Evolutionary conservation across 2,797 vertebrate species (phyloP).

Genomic region (Typhlichthys eigenmanni): DNA sequence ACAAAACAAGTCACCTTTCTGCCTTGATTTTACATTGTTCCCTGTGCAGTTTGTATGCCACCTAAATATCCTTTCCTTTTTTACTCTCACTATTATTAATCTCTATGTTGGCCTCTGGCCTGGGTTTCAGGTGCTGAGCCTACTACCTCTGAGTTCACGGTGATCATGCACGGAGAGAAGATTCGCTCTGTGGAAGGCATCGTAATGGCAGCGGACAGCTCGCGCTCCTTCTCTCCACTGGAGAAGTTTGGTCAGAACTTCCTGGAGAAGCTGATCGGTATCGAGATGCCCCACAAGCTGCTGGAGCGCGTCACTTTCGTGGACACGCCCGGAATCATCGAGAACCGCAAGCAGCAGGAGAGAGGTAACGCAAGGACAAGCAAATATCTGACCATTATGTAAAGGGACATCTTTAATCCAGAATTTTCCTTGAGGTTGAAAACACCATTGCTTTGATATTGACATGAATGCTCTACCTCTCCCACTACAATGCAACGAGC

Average conservation of each 20-base stretch:
- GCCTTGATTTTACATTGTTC: background rate
- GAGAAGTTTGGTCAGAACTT: slow-evolving; percentile 99
- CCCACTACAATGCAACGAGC: no score
- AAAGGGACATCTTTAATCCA: no score
- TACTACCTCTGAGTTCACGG: slow-evolving; percentile 97
- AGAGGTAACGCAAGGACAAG: slow-evolving; percentile 81
- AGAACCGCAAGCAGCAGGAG: slow-evolving; percentile 98
- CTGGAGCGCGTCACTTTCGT: slow-evolving; percentile 95
- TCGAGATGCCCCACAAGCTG: slow-evolving; percentile 96
- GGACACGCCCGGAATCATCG: slow-evolving; percentile 97
- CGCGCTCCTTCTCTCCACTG: slow-evolving; percentile 93
- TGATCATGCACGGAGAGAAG: slow-evolving; percentile 97
- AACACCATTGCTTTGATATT: no score
- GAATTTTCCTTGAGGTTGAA: no score
- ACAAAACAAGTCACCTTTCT: background rate
- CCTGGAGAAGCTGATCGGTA: slow-evolving; percentile 95
- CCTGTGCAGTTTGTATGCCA: background rate
- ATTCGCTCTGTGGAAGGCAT: slow-evolving; percentile 97
- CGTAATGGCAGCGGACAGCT: slow-evolving; percentile 97
- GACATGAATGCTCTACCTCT: no score
- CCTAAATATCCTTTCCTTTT: background rate
- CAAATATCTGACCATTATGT: no score
- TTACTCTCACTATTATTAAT: slow-evolving; percentile 12
- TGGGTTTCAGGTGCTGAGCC: slow-evolving; percentile 89
- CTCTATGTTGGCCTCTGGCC: background rate